These are phyloP conservation scores for Rhinichthys klamathensis DNA, from an alignment of 2,113 vertebrate species.

Conservation along the genomic window DNA sequence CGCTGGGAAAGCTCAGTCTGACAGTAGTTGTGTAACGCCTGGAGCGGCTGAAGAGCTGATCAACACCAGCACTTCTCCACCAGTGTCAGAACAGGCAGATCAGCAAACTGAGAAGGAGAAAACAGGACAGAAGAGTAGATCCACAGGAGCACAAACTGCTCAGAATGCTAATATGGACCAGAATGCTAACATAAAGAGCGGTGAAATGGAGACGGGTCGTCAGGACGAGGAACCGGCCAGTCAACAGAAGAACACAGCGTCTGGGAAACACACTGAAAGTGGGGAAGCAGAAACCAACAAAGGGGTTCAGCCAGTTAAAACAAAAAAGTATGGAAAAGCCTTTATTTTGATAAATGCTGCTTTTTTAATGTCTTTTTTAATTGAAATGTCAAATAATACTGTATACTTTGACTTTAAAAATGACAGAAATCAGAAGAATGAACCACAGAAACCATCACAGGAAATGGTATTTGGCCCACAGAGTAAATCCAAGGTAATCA, in stretches of 20 bases:
- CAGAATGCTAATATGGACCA: conserved; percentile 58
- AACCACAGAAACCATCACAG: not conserved
- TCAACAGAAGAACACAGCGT: not conserved
- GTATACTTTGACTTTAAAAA: not conserved
- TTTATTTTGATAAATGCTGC: not conserved
- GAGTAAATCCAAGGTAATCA: conserved; percentile 53
- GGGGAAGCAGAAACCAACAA: not conserved
- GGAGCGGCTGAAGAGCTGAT: not conserved
- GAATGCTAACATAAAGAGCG: conserved; percentile 39
- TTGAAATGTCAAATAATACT: not conserved
- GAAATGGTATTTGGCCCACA: conserved; percentile 58
- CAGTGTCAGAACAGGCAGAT: not conserved
- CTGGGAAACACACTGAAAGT: not conserved
- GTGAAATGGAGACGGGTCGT: conserved; percentile 35
- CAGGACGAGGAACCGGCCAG: not conserved
- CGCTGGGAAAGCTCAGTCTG: not conserved
- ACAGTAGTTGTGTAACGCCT: not conserved
- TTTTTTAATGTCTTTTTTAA: not conserved
- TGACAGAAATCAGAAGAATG: conserved; percentile 12
- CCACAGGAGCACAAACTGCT: conserved; percentile 31
- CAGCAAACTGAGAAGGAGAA: not conserved
- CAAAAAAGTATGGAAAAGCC: not conserved
- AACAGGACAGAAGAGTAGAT: not conserved
- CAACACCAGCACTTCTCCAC: not conserved
- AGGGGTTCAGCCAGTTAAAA: not conserved